phyloP scores from a whole-genome alignment of 2,113 vertebrate genomes.

The Phalacrocorax aristotelis region DNA sequence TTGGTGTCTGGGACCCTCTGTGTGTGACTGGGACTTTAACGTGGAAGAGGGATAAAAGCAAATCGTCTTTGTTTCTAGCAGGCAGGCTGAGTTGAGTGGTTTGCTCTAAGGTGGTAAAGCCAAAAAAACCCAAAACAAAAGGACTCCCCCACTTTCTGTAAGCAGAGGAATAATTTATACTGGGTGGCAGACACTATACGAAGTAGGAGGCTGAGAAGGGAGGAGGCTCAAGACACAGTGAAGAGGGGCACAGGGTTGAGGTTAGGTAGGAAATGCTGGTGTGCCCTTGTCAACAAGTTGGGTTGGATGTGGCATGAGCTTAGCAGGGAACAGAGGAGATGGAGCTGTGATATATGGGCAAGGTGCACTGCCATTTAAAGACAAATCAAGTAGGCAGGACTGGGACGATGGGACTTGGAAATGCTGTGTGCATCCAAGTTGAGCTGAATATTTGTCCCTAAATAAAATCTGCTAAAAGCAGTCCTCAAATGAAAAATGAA shows the following conservation, averaged over 20 bases:
- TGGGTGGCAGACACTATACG: not conserved
- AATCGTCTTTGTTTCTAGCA: not conserved
- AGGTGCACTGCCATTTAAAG: not conserved
- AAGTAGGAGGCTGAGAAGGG: not conserved
- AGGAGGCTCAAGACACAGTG: not conserved
- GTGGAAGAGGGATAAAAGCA: not conserved
- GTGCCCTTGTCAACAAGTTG: not conserved
- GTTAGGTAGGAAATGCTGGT: not conserved
- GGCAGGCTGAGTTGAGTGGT: not conserved
- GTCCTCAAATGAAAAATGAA: slow-evolving; percentile 16
- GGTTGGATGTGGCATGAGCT: not conserved
- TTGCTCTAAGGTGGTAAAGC: not conserved
- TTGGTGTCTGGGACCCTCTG: accelerated
- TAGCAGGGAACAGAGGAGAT: not conserved
- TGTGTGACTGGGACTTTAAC: not conserved
- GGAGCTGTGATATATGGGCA: not conserved
- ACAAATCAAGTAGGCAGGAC: not conserved
- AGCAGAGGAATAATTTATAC: not conserved
- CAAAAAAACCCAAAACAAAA: not conserved
- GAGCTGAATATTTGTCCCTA: not conserved
- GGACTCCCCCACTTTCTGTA: not conserved
- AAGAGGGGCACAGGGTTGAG: not conserved
- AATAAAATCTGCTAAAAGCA: slow-evolving; percentile 11
- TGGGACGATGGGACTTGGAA: not conserved
- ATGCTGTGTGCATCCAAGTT: not conserved